A percentile compares a stretch with the other conserved stretches of the same genome.
These are phyloP conservation scores for Xestoiulus laeticollis DNA, from an alignment of 2,888 invertebrate genomes.

Conservation along the genomic window DNA sequence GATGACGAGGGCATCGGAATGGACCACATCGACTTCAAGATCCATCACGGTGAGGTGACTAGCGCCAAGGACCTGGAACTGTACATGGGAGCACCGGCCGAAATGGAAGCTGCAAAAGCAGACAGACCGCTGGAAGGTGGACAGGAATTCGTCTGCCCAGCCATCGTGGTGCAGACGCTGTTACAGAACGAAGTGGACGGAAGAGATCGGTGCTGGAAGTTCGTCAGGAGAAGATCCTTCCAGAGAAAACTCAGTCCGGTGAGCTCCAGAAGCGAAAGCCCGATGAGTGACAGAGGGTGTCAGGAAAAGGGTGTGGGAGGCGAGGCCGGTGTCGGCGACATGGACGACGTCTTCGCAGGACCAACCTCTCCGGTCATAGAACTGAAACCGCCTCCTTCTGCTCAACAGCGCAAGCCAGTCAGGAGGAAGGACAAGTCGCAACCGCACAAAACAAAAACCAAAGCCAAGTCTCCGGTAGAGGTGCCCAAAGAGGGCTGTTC, in stretches of 20 bases:
- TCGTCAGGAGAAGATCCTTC: constrained; percentile 50
- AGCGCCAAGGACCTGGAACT: constrained; percentile 74
- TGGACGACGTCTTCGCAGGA: constrained; percentile 72
- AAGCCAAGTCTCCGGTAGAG: background rate
- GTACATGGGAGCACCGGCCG: constrained; percentile 53
- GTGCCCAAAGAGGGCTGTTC: background rate
- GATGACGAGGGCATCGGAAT: constrained; percentile 79
- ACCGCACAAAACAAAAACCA: background rate
- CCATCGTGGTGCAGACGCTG: constrained; percentile 54
- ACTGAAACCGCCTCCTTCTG: background rate
- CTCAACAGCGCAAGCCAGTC: background rate
- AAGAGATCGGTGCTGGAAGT: constrained; percentile 45
- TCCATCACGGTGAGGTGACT: constrained; percentile 74
- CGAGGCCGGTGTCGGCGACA: constrained; percentile 81
- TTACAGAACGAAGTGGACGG: constrained; percentile 46
- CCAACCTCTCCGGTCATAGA: background rate
- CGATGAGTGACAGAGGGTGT: constrained; percentile 71
- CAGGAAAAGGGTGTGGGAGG: constrained; percentile 59
- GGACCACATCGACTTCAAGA: constrained; percentile 73
- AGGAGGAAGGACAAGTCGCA: constrained; percentile 24
- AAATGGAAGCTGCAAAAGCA: background rate
- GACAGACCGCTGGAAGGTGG: background rate
- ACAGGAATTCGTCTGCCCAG: constrained; percentile 60
- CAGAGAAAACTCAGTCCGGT: constrained; percentile 71
- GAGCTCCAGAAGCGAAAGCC: constrained; percentile 81